phyloP scores from a whole-genome alignment of 2,888 invertebrate species.

The Sisyra terminalis region DNA sequence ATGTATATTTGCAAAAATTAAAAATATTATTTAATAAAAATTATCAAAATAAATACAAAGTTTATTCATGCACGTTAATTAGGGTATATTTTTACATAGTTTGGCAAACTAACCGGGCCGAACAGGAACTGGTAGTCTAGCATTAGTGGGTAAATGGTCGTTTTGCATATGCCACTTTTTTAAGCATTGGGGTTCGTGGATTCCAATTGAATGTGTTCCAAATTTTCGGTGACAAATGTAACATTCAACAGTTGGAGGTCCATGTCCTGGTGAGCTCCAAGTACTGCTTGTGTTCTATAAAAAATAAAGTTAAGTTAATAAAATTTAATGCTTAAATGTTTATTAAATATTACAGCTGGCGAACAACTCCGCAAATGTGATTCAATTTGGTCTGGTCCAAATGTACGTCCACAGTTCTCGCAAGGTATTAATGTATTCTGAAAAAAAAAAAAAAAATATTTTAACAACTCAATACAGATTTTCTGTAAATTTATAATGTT shows the following conservation, averaged over 20 bases:
- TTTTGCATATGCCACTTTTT: slow-evolving; percentile 44
- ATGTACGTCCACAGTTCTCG: slow-evolving; percentile 47
- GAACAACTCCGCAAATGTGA: slow-evolving; percentile 38
- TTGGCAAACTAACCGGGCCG: slow-evolving; percentile 5
- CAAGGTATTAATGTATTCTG: slow-evolving; percentile 40
- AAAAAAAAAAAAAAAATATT: slow-evolving; percentile 12
- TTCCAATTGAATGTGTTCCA: slow-evolving; percentile 40
- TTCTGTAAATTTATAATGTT: too few species aligned
- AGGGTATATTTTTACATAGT: neutral
- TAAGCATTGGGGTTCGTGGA: slow-evolving; percentile 51
- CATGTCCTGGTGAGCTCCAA: slow-evolving; percentile 9
- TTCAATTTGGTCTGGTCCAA: slow-evolving; percentile 44
- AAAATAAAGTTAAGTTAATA: neutral
- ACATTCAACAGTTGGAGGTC: slow-evolving; percentile 30
- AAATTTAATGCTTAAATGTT: neutral
- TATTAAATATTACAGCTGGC: slow-evolving; percentile 11
- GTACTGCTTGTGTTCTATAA: slow-evolving; percentile 6
- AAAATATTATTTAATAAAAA: neutral
- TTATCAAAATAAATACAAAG: neutral
- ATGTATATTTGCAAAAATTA: neutral
- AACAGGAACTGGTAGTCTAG: slow-evolving; percentile 20
- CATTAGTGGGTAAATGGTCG: slow-evolving; percentile 32
- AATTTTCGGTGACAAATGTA: slow-evolving; percentile 49
- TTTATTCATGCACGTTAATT: too few species aligned
- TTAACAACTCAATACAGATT: too few species aligned